Evolutionary conservation across 2,888 invertebrate genomes (phyloP).

Genomic region (Proisotoma minuta): DNA sequence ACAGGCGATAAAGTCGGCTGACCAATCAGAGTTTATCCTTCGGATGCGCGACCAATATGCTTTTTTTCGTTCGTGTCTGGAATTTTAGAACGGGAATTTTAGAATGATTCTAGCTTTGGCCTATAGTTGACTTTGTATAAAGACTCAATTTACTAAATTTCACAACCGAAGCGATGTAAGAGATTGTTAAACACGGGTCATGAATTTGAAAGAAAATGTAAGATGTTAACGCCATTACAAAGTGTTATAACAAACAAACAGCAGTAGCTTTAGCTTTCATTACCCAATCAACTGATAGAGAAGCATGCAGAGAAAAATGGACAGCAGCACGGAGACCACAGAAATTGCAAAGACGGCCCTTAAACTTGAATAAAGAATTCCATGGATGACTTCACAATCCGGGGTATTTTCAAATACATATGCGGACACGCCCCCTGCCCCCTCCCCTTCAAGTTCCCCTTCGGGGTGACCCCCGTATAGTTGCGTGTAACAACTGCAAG

Average conservation of each 20-base stretch:
- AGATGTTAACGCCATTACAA: too few species aligned
- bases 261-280: too few species aligned
- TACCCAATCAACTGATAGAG: constrained; percentile 77
- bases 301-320: constrained; percentile 87
- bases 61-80: constrained; percentile 84
- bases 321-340: constrained; percentile 81
- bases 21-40: constrained; percentile 60
- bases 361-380: constrained; percentile 79
- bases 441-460: not conserved
- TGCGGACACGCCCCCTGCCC: constrained; percentile 47
- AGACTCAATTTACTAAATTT: not conserved
- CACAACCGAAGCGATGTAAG: too few species aligned
- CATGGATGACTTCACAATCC: constrained; percentile 85
- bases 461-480: constrained; percentile 57
- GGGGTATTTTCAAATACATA: constrained; percentile 81
- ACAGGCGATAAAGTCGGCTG: constrained; percentile 72
- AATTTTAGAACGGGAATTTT: constrained; percentile 45
- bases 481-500: constrained; percentile 69
- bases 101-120: too few species aligned
- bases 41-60: constrained; percentile 80
- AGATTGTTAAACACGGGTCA: too few species aligned
- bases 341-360: constrained; percentile 86
- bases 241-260: too few species aligned
- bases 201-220: too few species aligned
- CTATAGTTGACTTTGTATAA: too few species aligned